Evolutionary conservation across 2,888 invertebrate genomes (phyloP), one percentile per base, ranked within the genome.

Genomic region (Eueremaeus valkanovi): DNA sequence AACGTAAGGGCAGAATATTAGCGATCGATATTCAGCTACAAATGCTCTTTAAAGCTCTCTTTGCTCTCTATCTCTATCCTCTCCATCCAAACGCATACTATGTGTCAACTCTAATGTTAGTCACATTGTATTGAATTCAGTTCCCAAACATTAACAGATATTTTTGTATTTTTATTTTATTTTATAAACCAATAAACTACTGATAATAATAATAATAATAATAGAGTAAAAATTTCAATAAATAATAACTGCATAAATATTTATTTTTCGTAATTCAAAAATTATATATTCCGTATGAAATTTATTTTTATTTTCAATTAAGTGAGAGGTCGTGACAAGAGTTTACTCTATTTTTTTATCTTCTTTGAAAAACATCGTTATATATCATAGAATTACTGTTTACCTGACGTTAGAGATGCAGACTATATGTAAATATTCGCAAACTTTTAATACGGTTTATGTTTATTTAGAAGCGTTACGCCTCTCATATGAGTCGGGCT

Each of bases 1-100:
- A 66, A 66, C 36, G 36, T 66, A 66, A 66, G 36, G 16, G 66
- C 24, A 66, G 31, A 33, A 66, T 66, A 66, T 66, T 58, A 58
- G 18, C 66, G 66, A 66, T 66, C 66, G 33, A 33, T 63, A 21
- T 63, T 27, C 1, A 63, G 63, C 63, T 33, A 31, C 2, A 24
- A 63, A 31, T 16, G 9, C 3, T 21, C 51, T 18, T n/a, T 18
- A 45, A 45, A 45, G 18, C 11, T 45, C 6, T 16, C 8, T 16
- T 45, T 18, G 16, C 9, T 45, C 9, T 45, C 36, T 3, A 45
- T 45, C 45, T 45, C 45, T 45, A 11, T 13, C 16, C 16, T 6
- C 16, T 45, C 16, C 18, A 3, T 11, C 16, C 45, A 36, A 36
- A 36, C 5, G 11, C 5, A 8, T 36, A 36, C 31, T 58, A 18